These are phyloP conservation scores for Dolichotis patagonum DNA, from an alignment of 2,113 vertebrate species.

Conservation along the genomic window DNA sequence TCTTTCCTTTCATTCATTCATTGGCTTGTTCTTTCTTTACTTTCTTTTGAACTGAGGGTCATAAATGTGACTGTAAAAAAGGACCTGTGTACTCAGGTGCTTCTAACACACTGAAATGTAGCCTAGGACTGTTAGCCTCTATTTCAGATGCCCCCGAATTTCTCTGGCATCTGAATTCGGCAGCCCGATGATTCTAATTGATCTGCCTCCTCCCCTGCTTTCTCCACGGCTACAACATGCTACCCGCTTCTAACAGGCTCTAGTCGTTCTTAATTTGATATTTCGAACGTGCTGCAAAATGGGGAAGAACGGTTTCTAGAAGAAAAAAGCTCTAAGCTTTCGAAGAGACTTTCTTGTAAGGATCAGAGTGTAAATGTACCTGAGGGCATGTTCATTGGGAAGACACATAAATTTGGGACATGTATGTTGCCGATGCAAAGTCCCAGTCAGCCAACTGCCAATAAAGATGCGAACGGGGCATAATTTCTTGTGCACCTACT, in stretches of 20 bases:
- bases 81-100: neutral
- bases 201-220: neutral
- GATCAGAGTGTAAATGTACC: rapidly evolving
- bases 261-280: neutral
- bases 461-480: neutral
- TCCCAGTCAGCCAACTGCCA: neutral
- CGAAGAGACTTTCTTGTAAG: neutral
- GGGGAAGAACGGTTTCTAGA: neutral
- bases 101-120: neutral
- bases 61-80: neutral
- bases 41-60: neutral
- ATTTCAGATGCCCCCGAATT: neutral
- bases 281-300: neutral
- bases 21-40: neutral
- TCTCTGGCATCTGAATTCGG: neutral
- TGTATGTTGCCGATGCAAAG: neutral
- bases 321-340: constrained; percentile 31
- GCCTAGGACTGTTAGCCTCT: neutral
- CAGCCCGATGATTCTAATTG: neutral
- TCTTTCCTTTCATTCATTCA: neutral
- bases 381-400: neutral
- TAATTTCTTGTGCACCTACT: neutral
- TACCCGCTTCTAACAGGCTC: neutral
- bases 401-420: neutral
- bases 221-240: neutral